These are phyloP conservation scores for Frieseomelitta varia DNA, from an alignment of 1,140 invertebrate genomes.

Conservation along the genomic window DNA sequence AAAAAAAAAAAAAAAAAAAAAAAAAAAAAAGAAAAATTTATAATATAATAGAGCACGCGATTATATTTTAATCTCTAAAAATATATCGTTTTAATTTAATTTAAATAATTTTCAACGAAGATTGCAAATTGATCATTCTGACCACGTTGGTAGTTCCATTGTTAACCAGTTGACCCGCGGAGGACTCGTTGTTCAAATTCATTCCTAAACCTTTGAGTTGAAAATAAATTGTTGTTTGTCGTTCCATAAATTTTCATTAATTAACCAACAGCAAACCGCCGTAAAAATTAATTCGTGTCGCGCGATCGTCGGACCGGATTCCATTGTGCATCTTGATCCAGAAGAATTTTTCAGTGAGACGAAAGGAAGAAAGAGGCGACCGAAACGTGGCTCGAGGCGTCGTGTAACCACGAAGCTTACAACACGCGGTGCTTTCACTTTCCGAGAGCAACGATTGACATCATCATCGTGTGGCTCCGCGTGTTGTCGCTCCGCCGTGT, in stretches of 20 bases:
- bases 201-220: not conserved
- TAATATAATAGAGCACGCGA: no score
- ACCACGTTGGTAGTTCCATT: no score
- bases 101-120: no score
- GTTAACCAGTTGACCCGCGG: not conserved
- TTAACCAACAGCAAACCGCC: not conserved
- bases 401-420: constrained; percentile 40
- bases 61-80: no score
- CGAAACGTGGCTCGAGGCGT: constrained; percentile 26
- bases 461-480: not conserved
- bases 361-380: not conserved
- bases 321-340: not conserved
- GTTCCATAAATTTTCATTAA: no score
- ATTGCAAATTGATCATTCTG: no score
- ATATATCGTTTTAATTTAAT: no score
- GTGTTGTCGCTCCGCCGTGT: not conserved
- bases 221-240: not conserved
- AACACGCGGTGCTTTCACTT: constrained; percentile 63
- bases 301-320: no score
- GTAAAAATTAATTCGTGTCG: not conserved
- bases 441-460: constrained; percentile 52
- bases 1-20: no score
- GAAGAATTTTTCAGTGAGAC: not conserved
- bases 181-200: not conserved
- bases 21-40: no score